Evolutionary conservation across 2,113 vertebrate genomes (phyloP).

Genomic region (Bucco capensis): DNA sequence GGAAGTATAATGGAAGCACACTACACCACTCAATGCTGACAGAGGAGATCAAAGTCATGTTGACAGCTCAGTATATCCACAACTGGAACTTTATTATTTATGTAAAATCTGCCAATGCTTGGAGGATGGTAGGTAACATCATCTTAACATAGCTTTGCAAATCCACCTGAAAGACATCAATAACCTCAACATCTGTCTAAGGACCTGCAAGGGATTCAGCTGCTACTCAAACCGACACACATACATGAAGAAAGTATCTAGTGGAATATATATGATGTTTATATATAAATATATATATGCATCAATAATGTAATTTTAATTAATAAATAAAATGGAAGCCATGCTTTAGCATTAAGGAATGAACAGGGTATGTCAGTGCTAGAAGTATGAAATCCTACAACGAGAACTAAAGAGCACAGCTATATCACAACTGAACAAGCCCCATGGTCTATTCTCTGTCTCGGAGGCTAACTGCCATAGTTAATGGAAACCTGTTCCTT

Average conservation of each 20-base stretch:
- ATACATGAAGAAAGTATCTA: neutral
- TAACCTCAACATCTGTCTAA: neutral
- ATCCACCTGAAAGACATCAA: neutral
- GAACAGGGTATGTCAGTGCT: neutral
- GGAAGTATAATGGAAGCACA: neutral
- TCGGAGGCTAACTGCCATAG: neutral
- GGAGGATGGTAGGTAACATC: neutral
- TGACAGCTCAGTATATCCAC: neutral
- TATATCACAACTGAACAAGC: neutral
- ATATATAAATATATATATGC: rapidly evolving
- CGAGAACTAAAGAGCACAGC: neutral
- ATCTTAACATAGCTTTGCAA: neutral
- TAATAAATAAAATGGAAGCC: neutral
- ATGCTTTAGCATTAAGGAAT: neutral
- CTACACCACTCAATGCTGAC: neutral
- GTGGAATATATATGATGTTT: neutral
- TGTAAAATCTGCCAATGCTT: neutral
- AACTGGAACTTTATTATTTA: neutral
- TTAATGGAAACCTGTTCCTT: too few species aligned
- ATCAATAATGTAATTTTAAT: neutral
- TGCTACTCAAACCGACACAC: neutral
- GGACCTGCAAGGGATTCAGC: neutral
- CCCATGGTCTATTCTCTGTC: rapidly evolving
- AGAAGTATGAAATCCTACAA: neutral
- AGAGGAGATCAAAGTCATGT: neutral